Evolutionary conservation across 1,140 invertebrate genomes (phyloP), one percentile per base, ranked within the genome.

Genomic region (Frieseomelitta varia): DNA sequence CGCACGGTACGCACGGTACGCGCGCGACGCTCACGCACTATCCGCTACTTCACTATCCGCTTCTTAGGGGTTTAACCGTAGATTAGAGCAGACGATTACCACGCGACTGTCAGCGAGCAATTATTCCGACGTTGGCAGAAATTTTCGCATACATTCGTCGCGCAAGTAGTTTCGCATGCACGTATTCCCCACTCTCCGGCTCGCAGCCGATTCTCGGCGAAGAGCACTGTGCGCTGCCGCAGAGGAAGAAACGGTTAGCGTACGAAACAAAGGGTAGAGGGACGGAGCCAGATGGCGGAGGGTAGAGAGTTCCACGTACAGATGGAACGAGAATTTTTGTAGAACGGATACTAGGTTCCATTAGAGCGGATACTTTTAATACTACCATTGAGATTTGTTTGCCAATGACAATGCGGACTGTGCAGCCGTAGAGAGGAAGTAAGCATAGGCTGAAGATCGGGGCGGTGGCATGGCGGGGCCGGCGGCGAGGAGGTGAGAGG

Each of bases 301-400:
- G 63, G 47, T 17, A 51, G 61, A 58, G 30, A 55, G 77, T 6
- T 69, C 63, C 56, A 56, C 58, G 69, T 84, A 53, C 61, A 82
- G 71, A 79, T 56, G 71, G 69, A 80, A 71, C 53, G 84, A 85
- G 84, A 90, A 90, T 90, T 91, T 90, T 86, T 76, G 84, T 88
- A 88, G 85, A 90, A 87, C 85, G 88, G 90, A 91, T 90, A 87
- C 81, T 84, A 86, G 82, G 79, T 93, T 92, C 92, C 89, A 93
- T 93, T 92, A 93, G 91, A 92, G 85, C 90, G 92, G 91, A 92
- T 93, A 92, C 86, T 91, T 92, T 92, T 93, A 92, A 93, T 93
- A 93, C 92, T 87, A 87, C 91, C 92, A 93, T 93, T 93, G 91
- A 92, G 91, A 93, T 93, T 92, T 93, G 92, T 93, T 93, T 93